These are phyloP conservation scores for Menidia beryllina DNA, from an alignment of 2,113 vertebrate species.

Conservation along the genomic window DNA sequence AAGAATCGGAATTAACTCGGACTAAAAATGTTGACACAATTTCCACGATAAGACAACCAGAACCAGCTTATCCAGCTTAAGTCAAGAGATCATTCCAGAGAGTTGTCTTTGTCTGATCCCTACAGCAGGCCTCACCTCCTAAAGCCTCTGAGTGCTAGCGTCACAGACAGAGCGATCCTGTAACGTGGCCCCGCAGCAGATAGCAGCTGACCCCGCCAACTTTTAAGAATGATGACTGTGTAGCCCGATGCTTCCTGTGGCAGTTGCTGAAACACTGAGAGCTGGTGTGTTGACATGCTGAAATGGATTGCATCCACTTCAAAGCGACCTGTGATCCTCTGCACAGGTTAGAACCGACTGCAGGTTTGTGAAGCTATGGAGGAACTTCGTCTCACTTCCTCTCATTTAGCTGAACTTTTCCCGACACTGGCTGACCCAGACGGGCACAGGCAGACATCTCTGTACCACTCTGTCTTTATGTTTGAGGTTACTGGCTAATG, in stretches of 20 bases:
- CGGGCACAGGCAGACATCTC: slow-evolving; percentile 10
- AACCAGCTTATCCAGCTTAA: neutral
- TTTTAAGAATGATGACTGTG: neutral
- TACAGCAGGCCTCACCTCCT: neutral
- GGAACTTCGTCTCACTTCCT: too few species aligned
- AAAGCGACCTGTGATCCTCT: neutral
- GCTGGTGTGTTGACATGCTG: slow-evolving; percentile 17
- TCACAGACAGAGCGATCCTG: neutral
- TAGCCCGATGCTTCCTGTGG: neutral
- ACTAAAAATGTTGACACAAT: too few species aligned
- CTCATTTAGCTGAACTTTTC: neutral
- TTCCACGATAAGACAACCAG: neutral
- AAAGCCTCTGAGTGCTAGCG: neutral
- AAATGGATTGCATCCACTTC: neutral
- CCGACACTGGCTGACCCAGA: neutral
- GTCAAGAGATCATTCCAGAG: neutral
- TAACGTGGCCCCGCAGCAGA: neutral
- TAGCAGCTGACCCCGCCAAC: neutral
- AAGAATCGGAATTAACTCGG: too few species aligned
- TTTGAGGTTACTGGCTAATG: slow-evolving; percentile 22
- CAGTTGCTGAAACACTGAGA: neutral
- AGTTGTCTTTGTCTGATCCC: neutral
- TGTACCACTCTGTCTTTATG: slow-evolving; percentile 23
- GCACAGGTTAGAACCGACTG: neutral
- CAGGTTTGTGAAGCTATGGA: neutral